A percentile compares a stretch with the other conserved stretches of the same genome.
phyloP scores from a whole-genome alignment of 2,113 vertebrate genomes.

The Lanius ludovicianus region DNA sequence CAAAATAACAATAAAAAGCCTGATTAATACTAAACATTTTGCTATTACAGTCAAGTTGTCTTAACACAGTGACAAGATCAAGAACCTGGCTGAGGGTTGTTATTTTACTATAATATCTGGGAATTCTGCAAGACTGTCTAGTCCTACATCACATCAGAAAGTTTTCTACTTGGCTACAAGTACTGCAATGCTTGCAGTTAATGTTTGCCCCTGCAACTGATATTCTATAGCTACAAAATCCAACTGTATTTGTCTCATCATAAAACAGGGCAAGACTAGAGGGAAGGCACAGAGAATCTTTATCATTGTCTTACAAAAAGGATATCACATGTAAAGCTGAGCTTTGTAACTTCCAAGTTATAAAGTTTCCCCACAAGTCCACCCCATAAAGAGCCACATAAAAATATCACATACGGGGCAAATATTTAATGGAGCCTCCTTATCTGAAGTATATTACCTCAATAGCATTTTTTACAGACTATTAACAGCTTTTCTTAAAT shows the following conservation, averaged over 20 bases:
- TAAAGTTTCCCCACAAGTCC: not conserved
- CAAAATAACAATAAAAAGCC: conserved; percentile 15
- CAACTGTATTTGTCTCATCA: no score
- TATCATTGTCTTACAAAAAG: not conserved
- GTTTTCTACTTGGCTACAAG: not conserved
- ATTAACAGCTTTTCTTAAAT: not conserved
- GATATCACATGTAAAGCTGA: not conserved
- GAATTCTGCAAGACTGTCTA: not conserved
- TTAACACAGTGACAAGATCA: not conserved
- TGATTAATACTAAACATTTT: conserved; percentile 20
- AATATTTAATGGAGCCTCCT: accelerated
- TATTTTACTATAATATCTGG: not conserved
- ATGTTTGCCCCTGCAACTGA: not conserved
- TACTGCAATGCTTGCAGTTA: not conserved
- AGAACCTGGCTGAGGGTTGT: not conserved
- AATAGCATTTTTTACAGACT: not conserved
- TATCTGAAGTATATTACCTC: not conserved
- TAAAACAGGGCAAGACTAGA: not conserved
- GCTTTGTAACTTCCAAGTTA: not conserved
- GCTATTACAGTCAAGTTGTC: not conserved
- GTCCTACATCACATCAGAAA: not conserved
- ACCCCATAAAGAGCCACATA: not conserved
- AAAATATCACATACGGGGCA: not conserved
- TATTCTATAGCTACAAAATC: not conserved
- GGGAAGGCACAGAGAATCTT: not conserved